Evolutionary conservation across 2,888 invertebrate species (phyloP).

Genomic region (Chydorus sphaericus): DNA sequence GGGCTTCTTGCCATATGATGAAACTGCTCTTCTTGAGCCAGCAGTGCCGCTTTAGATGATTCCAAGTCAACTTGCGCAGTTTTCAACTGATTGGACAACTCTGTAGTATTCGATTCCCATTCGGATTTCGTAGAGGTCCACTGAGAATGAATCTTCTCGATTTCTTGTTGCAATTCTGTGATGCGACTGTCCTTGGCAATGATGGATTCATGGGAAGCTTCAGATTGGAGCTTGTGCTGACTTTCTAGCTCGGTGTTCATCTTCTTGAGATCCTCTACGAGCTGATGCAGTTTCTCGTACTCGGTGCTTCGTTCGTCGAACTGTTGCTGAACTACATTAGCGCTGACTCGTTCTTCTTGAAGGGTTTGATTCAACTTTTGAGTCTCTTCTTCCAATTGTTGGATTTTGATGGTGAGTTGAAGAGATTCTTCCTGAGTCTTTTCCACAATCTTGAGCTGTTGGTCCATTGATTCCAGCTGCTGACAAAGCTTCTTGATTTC

Average conservation of each 20-base stretch:
- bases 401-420: neutral
- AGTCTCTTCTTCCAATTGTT: slow-evolving; percentile 3
- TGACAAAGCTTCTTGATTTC: neutral
- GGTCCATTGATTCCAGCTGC: neutral
- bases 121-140: neutral
- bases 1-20: neutral
- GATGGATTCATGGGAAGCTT: too few species aligned
- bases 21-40: neutral
- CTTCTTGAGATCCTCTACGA: slow-evolving; percentile 18
- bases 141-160: neutral
- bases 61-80: neutral
- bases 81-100: neutral
- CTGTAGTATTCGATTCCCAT: neutral
- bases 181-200: slow-evolving; percentile 18
- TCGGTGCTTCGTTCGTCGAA: slow-evolving; percentile 14
- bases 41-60: neutral
- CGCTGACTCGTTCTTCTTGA: neutral
- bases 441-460: neutral
- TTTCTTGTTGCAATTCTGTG: neutral
- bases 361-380: neutral
- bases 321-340: slow-evolving; percentile 15
- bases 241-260: slow-evolving; percentile 15
- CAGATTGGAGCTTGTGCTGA: slow-evolving; percentile 9
- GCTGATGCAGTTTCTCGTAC: slow-evolving; percentile 13
- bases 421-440: neutral